Conservation (phyloP, 2,888 invertebrate genomes). For the Melanargia galathea region DNA sequence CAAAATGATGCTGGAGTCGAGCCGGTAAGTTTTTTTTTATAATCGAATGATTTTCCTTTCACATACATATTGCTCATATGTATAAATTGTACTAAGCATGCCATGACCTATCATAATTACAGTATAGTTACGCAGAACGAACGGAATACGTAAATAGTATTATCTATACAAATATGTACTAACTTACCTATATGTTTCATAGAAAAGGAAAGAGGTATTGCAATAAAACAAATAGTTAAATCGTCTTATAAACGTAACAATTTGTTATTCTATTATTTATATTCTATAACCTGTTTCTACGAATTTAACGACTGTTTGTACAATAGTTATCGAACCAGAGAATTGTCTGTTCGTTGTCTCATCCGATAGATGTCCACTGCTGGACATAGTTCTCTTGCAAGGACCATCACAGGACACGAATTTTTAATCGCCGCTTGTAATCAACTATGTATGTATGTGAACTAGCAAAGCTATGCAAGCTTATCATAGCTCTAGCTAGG, state of each 20-base stretch:
- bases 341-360: too few species aligned
- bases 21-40: conserved; percentile 62
- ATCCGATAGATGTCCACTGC: too few species aligned
- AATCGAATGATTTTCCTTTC: background rate
- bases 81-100: background rate
- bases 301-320: background rate
- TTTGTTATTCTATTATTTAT: background rate
- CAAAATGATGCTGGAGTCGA: conserved; percentile 81
- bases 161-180: background rate
- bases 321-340: too few species aligned
- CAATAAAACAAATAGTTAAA: background rate
- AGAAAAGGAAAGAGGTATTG: background rate
- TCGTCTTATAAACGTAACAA: background rate
- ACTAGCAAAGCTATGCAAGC: too few species aligned
- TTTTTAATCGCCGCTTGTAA: too few species aligned
- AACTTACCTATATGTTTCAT: background rate
- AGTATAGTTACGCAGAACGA: background rate
- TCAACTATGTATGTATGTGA: too few species aligned
- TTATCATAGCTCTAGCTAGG: too few species aligned
- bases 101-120: background rate
- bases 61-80: background rate
- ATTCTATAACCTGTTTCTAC: background rate
- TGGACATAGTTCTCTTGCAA: too few species aligned
- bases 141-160: background rate
- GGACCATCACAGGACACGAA: too few species aligned